Evolutionary conservation across 2,113 vertebrate genomes (phyloP).

Genomic region (Chloebia gouldiae): DNA sequence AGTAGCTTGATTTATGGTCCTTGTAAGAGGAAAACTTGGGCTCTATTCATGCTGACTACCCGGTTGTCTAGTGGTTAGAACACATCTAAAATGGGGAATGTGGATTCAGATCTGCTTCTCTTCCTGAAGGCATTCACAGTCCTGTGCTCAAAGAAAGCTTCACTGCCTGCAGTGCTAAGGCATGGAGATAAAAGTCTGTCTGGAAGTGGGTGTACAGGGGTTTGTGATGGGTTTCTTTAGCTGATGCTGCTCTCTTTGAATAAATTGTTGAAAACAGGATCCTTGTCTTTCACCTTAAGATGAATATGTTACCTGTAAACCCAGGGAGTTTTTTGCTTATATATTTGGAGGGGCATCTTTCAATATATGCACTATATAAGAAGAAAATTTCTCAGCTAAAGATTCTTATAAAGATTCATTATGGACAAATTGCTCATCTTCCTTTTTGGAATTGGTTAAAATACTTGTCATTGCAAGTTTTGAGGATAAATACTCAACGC

Average conservation of each 20-base stretch:
- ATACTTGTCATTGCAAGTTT: not conserved
- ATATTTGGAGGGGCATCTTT: not conserved
- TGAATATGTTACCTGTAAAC: not conserved
- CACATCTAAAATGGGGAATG: not conserved
- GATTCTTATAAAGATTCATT: not conserved
- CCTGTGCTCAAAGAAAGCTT: not conserved
- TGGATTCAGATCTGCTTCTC: not conserved
- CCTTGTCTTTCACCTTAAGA: not conserved
- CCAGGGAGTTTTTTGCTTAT: not conserved
- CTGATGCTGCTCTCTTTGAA: not conserved
- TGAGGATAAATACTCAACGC: not conserved
- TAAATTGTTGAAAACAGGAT: not conserved
- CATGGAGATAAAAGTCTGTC: not conserved
- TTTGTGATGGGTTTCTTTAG: not conserved
- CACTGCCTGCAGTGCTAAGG: not conserved
- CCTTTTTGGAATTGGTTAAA: not conserved
- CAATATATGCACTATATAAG: not conserved
- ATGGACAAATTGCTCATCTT: not conserved
- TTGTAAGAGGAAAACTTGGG: not conserved
- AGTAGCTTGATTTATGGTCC: not conserved
- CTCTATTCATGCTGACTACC: not conserved
- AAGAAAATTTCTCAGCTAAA: not conserved
- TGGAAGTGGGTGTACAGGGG: accelerated
- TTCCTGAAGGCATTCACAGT: not conserved
- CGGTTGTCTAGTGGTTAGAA: not conserved